A percentile compares a stretch with the other conserved stretches of the same genome.
phyloP scores from a whole-genome alignment of 2,888 invertebrate genomes.

The Chaitophorus viminalis region DNA sequence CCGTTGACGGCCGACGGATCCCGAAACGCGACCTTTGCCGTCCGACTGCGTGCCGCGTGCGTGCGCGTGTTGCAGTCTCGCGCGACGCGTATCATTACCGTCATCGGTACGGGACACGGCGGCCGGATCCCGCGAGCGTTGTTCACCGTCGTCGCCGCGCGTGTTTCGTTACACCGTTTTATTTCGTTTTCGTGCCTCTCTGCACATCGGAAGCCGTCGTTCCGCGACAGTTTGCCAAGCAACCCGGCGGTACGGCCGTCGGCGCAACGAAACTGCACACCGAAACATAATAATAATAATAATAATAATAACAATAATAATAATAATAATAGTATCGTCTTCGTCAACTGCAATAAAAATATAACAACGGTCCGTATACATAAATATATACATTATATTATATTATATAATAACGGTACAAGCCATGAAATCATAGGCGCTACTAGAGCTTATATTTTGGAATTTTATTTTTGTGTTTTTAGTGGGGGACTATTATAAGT shows the following conservation, averaged over 20 bases:
- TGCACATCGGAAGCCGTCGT: constrained; percentile 26
- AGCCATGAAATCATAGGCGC: too few species aligned
- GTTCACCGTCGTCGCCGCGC: constrained; percentile 33
- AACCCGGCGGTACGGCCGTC: not conserved
- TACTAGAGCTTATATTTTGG: too few species aligned
- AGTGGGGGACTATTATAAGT: too few species aligned
- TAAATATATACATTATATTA: too few species aligned
- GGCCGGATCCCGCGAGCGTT: constrained; percentile 37
- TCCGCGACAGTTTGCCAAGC: not conserved
- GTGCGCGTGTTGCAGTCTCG: not conserved
- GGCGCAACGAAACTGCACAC: not conserved
- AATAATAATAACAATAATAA: not conserved
- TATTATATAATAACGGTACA: too few species aligned
- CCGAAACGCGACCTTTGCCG: constrained; percentile 38
- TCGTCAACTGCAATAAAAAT: not conserved
- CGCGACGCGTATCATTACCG: not conserved
- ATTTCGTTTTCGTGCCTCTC: constrained; percentile 49
- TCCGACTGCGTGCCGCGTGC: not conserved
- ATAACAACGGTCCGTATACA: not conserved
- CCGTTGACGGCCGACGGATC: constrained; percentile 18
- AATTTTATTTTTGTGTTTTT: too few species aligned
- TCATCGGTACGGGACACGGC: constrained; percentile 6
- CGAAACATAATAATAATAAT: too few species aligned
- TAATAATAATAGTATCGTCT: too few species aligned
- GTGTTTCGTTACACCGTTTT: too few species aligned